Base-by-base conservation (phyloP, 2,888 invertebrate species). In the Hypena proboscidalis region DNA sequence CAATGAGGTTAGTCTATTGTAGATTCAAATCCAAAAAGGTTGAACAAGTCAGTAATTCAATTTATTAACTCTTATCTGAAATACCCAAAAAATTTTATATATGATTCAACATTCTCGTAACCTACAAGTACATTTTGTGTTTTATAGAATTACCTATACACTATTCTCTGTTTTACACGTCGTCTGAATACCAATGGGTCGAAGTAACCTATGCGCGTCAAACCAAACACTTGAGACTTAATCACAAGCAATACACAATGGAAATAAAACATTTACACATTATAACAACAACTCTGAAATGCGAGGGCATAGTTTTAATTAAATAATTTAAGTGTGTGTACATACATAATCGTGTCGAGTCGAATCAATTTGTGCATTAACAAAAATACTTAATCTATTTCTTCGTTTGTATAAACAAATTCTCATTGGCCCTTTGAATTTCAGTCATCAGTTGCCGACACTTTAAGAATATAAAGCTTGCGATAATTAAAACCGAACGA, bases 11-110 rank as follows among this genome's bases (percentile, higher is more conserved):
- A 69, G 67, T 77, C 85, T 89, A 89, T 89, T 90, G 88, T 90
- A 90, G 87, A 90, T 88, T 90, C 90, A 90, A 90, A 90, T 90
- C 90, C 90, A 89, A 90, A 89, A 89, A 80, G 77, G 83, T 90
- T 85, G 81, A 88, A 88, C 82, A 74, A 86, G 83, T 89, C 83
- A 80, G 76, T 85, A 75, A 78, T 81, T 78, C 68, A 79, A 77
- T 85, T 85, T 83, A 79, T 83, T 83, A 83, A 84, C 74, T 81
- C 83, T 84, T 89, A 89, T 83, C 72, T 84, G 87, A 85, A 80
- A 85, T 87, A 88, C 83, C 81, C 85, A 83, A 64, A 79, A 74
- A 68, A 55, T 70, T 70, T 77, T 80, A 85, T 82, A 86, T 80
- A 88, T 81, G 85, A 73, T 80, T 88, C 85, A 88, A 88, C 87